Base-by-base conservation (phyloP, 1,140 invertebrate species). In the Watersipora subatra region DNA sequence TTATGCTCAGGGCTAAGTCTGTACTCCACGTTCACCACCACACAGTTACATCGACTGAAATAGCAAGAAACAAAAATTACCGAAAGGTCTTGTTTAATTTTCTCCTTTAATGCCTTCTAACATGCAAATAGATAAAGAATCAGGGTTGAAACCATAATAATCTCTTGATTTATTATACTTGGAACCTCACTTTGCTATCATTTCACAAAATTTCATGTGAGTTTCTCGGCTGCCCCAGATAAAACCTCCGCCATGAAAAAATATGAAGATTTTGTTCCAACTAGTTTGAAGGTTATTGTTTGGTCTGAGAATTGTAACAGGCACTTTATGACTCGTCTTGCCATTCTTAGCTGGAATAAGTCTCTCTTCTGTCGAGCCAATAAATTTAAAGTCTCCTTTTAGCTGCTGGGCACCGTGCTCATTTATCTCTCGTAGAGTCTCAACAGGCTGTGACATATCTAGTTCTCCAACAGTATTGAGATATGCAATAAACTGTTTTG, bases 11-110 rank as follows among this genome's bases (percentile, higher is more conserved):
- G 72, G 17, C 66, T 68, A 25, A 73, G 67, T 22, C 72, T 66
- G 28, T 72, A 73, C 57, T 72, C 71, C 15, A 70, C 71, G 58
- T 66, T 72, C 24, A 73, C 66, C 3, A 69, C 64, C 17, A 73
- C 66, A 30, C 69, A 66, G 22, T 57, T 27, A 15, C 61, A 58
- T 2, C 29, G 27, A 7, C 69, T 70, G 67, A 7, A 17, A 19
- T n/a, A 62, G 15, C 28, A 20, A 1, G 12, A 28, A n/a, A n/a
- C 19, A 20, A 19, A 12, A 20, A 28, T 17, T n/a, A 1, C n/a
- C 19, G 15, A 25, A 19, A 28, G 20, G 28, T 2, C 1, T 28
- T 1, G 19, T 1, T 0, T n/a, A 62, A 62, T 24, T 62, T 25
- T 1, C 19, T 19, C 22, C 1, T 1, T 19, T 12, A 65, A 55